Evolutionary conservation across 2,888 invertebrate species (phyloP).

Genomic region (Drosophila yooni): DNA sequence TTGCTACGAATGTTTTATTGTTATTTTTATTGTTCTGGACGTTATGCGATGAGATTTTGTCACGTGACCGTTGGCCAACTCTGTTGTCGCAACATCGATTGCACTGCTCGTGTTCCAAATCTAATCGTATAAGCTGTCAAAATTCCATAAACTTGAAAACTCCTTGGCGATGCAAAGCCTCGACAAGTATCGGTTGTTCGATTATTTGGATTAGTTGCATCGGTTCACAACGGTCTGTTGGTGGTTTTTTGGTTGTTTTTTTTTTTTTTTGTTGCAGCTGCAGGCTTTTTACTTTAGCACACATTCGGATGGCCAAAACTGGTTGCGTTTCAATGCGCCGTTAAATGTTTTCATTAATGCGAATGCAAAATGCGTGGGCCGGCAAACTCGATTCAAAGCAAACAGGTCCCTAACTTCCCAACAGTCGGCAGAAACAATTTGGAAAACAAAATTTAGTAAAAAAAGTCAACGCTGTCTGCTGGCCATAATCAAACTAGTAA

Average conservation of each 20-base stretch:
- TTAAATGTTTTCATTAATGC: constrained; percentile 57
- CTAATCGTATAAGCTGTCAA: constrained; percentile 48
- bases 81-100: constrained; percentile 33
- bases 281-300: constrained; percentile 55
- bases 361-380: constrained; percentile 58
- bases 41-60: constrained; percentile 7
- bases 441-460: constrained; percentile 5
- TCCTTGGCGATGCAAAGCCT: constrained; percentile 19
- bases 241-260: background rate
- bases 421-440: constrained; percentile 17
- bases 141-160: constrained; percentile 57
- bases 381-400: constrained; percentile 44
- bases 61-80: constrained; percentile 26
- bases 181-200: constrained; percentile 8
- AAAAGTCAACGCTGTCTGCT: constrained; percentile 9
- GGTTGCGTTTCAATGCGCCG: constrained; percentile 50
- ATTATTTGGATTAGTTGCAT: constrained; percentile 10
- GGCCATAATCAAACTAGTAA: background rate
- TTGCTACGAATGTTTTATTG: background rate
- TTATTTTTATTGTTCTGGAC: constrained; percentile 3
- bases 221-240: constrained; percentile 9
- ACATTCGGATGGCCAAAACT: constrained; percentile 51
- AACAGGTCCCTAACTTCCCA: constrained; percentile 48
- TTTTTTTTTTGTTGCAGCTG: constrained; percentile 39
- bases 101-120: constrained; percentile 20